Conservation (phyloP, 1,140 invertebrate species). For the Drosophila nebulosa region DNA sequence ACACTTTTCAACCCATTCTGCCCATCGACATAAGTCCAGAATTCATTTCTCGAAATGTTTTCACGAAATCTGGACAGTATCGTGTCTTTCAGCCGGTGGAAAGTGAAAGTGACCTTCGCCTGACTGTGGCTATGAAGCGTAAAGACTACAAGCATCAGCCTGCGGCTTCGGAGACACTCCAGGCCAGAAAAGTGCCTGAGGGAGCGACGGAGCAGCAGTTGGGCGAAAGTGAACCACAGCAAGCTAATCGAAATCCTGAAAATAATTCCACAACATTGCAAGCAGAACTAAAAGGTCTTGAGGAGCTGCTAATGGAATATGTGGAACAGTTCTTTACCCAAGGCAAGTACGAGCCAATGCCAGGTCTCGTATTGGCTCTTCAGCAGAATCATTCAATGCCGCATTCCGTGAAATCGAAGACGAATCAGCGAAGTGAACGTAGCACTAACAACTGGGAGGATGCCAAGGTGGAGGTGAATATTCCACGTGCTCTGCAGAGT, state of each 20-base stretch:
- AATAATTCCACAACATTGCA: constrained; percentile 27
- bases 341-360: constrained; percentile 69
- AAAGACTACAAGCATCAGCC: constrained; percentile 46
- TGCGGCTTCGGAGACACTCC: constrained; percentile 3
- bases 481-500: constrained; percentile 81
- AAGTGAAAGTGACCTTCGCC: constrained; percentile 65
- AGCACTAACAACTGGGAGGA: constrained; percentile 39
- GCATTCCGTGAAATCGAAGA: background rate
- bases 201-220: background rate
- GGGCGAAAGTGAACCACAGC: background rate
- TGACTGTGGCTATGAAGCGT: constrained; percentile 52
- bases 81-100: constrained; percentile 70
- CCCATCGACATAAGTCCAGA: constrained; percentile 70
- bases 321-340: constrained; percentile 70
- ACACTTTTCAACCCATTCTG: constrained; percentile 68
- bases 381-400: constrained; percentile 52
- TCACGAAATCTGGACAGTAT: constrained; percentile 72
- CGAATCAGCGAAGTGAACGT: constrained; percentile 16
- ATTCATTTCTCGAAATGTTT: constrained; percentile 75
- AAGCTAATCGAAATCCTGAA: background rate
- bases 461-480: constrained; percentile 59
- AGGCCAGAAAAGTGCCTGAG: background rate
- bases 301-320: constrained; percentile 67
- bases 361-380: constrained; percentile 60
- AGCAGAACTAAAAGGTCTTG: constrained; percentile 51